phyloP scores from a whole-genome alignment of 2,888 invertebrate species.

The Andricus curvator region DNA sequence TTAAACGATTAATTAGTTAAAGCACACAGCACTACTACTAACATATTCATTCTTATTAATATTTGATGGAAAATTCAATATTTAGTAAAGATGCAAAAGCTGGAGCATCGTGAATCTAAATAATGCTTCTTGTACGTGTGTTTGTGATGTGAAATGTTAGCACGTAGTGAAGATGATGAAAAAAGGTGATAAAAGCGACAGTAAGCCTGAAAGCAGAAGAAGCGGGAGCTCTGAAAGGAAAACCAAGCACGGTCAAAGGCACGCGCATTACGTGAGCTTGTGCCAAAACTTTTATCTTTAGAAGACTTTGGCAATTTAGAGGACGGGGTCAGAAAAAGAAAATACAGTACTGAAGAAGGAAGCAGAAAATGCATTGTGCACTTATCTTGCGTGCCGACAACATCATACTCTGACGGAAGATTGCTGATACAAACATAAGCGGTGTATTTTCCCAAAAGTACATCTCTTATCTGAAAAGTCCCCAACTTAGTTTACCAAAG shows the following conservation, averaged over 20 bases:
- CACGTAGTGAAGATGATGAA: conserved; percentile 18
- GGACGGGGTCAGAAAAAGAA: background rate
- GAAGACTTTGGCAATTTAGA: conserved; percentile 37
- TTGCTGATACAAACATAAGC: background rate
- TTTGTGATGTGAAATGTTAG: conserved; percentile 15
- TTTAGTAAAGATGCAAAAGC: too few species aligned
- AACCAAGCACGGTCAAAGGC: conserved; percentile 20
- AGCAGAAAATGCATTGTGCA: conserved; percentile 14
- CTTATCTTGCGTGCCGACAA: conserved; percentile 9
- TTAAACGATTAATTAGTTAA: too few species aligned
- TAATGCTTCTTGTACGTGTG: background rate
- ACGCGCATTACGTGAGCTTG: conserved; percentile 21
- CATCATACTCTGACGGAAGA: background rate
- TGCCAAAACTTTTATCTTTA: conserved; percentile 42
- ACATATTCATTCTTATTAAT: too few species aligned
- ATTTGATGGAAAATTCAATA: too few species aligned
- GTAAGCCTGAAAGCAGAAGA: conserved; percentile 2
- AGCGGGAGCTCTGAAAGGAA: conserved; percentile 8
- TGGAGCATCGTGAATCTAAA: background rate
- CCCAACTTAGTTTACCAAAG: background rate
- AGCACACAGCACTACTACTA: too few species aligned
- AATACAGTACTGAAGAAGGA: conserved; percentile 23
- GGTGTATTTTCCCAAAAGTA: background rate
- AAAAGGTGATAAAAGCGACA: conserved; percentile 26
- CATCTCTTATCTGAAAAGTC: background rate